Conservation (phyloP, 2,797 vertebrate genomes). For the Coregonus sp. region DNA sequence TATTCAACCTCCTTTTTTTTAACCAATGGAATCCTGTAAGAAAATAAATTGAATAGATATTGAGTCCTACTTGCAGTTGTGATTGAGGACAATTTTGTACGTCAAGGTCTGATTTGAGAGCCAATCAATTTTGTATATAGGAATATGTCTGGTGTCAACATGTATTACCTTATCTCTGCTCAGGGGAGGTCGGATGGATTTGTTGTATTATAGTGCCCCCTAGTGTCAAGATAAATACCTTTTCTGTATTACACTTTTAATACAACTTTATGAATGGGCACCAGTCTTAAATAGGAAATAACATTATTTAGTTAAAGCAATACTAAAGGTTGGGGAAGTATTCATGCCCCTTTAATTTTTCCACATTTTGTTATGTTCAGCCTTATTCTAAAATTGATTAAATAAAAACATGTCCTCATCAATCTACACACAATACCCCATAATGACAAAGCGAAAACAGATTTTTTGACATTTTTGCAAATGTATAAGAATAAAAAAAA, state of each 20-base stretch:
- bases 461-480: too few species aligned
- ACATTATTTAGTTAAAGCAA: too few species aligned
- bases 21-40: constrained; percentile 51
- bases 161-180: neutral
- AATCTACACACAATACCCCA: too few species aligned
- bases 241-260: neutral
- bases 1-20: constrained; percentile 53
- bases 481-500: too few species aligned
- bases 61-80: neutral
- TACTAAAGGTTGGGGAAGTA: too few species aligned
- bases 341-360: neutral
- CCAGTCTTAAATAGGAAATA: too few species aligned
- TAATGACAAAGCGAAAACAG: too few species aligned
- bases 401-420: too few species aligned
- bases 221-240: neutral
- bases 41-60: constrained; percentile 72
- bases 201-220: neutral
- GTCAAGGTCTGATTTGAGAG: neutral
- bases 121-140: neutral
- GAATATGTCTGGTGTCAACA: neutral
- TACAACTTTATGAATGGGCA: neutral
- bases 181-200: too few species aligned
- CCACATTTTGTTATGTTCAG: too few species aligned
- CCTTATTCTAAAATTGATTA: too few species aligned
- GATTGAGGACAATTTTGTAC: neutral